Conservation (phyloP, 1,140 invertebrate genomes). For the Cheumatopsyche charites region DNA sequence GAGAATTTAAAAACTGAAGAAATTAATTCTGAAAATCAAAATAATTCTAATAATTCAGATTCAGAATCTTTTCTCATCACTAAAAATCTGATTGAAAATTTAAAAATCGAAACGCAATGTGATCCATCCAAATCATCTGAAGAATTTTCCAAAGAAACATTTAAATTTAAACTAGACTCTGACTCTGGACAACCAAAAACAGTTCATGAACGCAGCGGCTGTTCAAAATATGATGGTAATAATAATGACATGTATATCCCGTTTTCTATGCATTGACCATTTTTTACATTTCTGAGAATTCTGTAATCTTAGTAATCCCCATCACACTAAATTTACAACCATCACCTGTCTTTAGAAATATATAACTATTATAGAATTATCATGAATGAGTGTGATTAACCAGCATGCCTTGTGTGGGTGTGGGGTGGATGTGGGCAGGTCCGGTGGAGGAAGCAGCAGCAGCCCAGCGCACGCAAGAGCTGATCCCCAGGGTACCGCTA, state of each 20-base stretch:
- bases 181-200: background rate
- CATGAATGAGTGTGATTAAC: slow-evolving; percentile 44
- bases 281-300: background rate
- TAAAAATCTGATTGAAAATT: no score
- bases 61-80: no score
- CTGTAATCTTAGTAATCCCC: background rate
- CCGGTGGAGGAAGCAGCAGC: slow-evolving; percentile 27
- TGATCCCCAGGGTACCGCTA: slow-evolving; percentile 58
- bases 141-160: background rate
- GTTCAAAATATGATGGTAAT: slow-evolving; percentile 3
- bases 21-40: no score
- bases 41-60: no score
- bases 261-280: background rate
- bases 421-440: slow-evolving; percentile 44
- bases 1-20: no score
- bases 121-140: background rate
- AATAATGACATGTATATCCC: background rate
- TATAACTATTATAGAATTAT: slow-evolving; percentile 25
- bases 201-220: background rate
- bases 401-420: slow-evolving; percentile 46
- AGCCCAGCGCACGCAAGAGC: slow-evolving; percentile 55
- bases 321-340: no score
- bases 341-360: background rate
- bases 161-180: background rate
- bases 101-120: background rate